phyloP scores from a whole-genome alignment of 1,140 invertebrate species.

The Drosophila repleta region DNA sequence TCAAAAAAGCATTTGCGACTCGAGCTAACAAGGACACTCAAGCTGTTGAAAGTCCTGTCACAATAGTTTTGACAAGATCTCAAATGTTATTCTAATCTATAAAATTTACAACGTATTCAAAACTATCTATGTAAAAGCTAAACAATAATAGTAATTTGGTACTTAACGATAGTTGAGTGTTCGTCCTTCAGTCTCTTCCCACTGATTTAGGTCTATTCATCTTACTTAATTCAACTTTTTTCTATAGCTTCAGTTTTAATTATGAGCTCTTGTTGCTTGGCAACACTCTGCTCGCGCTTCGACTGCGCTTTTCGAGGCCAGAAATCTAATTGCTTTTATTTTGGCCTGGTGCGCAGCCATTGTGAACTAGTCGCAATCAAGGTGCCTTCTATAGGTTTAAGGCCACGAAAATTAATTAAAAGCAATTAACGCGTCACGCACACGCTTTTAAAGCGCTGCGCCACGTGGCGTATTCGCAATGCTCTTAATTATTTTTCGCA shows the following conservation, averaged over 20 bases:
- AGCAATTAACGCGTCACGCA: conserved; percentile 67
- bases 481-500: conserved; percentile 21
- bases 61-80: no score
- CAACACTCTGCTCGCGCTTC: background rate
- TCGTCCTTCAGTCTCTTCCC: no score
- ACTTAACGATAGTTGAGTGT: no score
- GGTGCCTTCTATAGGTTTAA: conserved; percentile 49
- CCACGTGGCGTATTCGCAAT: conserved; percentile 65
- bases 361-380: conserved; percentile 19
- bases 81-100: no score
- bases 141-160: no score
- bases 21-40: background rate
- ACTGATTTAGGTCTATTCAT: background rate
- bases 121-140: no score
- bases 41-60: no score
- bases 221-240: background rate
- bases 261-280: conserved; percentile 20
- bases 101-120: no score
- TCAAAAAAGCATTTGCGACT: background rate
- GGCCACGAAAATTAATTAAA: conserved; percentile 76
- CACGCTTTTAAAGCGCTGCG: conserved; percentile 41
- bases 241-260: conserved; percentile 12
- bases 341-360: conserved; percentile 36
- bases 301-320: conserved; percentile 33
- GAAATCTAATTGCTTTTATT: conserved; percentile 68